Base-by-base conservation (phyloP, 1,140 invertebrate genomes). In the Microplitis mediator region DNA sequence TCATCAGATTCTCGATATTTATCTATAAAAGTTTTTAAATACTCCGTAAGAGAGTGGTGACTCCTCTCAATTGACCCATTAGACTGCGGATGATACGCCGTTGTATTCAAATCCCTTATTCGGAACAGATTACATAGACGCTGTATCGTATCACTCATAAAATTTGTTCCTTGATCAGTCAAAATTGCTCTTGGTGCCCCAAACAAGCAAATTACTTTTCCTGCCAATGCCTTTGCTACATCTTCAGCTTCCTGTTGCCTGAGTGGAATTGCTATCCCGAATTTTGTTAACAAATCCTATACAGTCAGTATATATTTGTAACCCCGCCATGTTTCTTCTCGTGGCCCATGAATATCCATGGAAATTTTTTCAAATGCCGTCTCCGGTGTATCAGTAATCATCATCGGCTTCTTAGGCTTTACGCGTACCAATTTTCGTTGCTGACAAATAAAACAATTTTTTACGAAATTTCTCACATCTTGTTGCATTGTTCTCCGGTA, bases 271-370 rank as follows among this genome's bases (percentile, higher is more conserved):
- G 78, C 75, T n/a, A 64, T 45, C 0, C 62, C 68, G 71, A 74
- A 80, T 76, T 81, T 83, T 1, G 78, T 77, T 54, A 83, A 52
- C 56, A 78, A 74, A 71, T 81, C 79, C 73, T 81, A 76, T 8
- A 78, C 54, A 13, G 80, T 78, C n/a, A 83, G 39, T 13, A 83
- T 77, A 62, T 71, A 78, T 66, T 69, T 74, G 58, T 80, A 79
- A 16, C 74, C 74, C 1, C 51, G 31, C 35, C 71, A 35, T 3
- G 76, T 76, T 63, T 63, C 35, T 13, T 75, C 3, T 31, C 23
- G 14, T 60, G 56, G 56, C 0, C 56, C 56, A 6, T 4, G 1
- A 8, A 60, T 60, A 60, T 60, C 16, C 5, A 60, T 23, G 9
- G 56, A 8, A 2, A 60, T 34, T 6, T 60, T 31, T 3, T 60